Conservation (phyloP, 2,888 invertebrate species). For the Drosophila atripex region DNA sequence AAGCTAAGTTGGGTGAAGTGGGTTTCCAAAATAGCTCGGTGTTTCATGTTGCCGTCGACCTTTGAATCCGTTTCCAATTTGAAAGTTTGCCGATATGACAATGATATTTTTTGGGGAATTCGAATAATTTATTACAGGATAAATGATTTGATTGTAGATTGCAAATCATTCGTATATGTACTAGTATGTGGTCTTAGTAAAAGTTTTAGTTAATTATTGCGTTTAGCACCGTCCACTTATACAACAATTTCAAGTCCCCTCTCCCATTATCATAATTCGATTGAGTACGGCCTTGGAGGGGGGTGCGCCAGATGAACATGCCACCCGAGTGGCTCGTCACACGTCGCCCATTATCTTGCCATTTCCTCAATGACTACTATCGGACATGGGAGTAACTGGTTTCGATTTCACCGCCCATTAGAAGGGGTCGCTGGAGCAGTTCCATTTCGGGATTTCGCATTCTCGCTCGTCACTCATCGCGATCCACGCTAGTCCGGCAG, state of each 20-base stretch:
- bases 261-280: constrained; percentile 4
- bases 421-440: constrained; percentile 10
- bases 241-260: too few species aligned
- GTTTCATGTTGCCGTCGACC: constrained; percentile 51
- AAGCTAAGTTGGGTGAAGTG: constrained; percentile 17
- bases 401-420: constrained; percentile 12
- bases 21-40: constrained; percentile 51
- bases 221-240: too few species aligned
- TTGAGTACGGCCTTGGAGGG: constrained; percentile 7
- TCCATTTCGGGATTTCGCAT: constrained; percentile 15
- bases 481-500: constrained; percentile 10
- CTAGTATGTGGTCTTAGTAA: too few species aligned
- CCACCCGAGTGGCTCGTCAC: constrained; percentile 29
- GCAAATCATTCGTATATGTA: too few species aligned
- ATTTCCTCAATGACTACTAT: constrained; percentile 30
- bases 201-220: not conserved
- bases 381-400: constrained; percentile 4
- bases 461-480: constrained; percentile 13
- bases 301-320: constrained; percentile 25
- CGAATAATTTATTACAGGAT: not conserved
- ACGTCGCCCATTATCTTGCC: constrained; percentile 26
- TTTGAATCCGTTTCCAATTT: constrained; percentile 48
- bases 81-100: constrained; percentile 1
- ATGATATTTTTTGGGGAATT: too few species aligned
- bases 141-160: not conserved